phyloP scores from a whole-genome alignment of 2,888 invertebrate genomes.

The Catocala nupta region DNA sequence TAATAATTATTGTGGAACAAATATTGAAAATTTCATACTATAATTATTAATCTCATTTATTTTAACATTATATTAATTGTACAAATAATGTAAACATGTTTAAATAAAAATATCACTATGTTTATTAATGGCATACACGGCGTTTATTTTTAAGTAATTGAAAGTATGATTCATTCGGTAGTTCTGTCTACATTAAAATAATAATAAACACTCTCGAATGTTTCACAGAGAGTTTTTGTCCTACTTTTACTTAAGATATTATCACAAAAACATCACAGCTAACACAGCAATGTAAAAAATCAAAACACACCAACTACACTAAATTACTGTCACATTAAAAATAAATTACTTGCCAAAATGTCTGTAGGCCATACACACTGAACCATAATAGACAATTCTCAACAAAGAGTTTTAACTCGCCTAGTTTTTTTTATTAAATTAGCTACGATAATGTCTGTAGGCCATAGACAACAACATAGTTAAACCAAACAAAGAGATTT shows the following conservation, averaged over 20 bases:
- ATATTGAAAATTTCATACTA: too few relatives aligned
- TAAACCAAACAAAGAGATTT: constrained; percentile 8
- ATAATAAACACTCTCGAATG: constrained; percentile 1
- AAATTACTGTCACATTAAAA: constrained; percentile 16
- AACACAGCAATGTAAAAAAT: constrained; percentile 2
- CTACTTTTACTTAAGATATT: constrained; percentile 6
- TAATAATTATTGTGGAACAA: too few relatives aligned
- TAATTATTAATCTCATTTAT: too few relatives aligned
- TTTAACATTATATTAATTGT: too few relatives aligned
- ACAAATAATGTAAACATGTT: too few relatives aligned
- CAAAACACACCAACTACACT: constrained; percentile 6
- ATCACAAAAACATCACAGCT: not conserved
- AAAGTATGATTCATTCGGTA: constrained; percentile 5
- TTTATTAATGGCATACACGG: too few relatives aligned
- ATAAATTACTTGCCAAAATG: constrained; percentile 12
- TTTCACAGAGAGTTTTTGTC: not conserved
- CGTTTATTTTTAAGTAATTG: not conserved
- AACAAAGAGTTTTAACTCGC: not conserved
- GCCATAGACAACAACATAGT: not conserved
- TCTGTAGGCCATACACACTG: not conserved
- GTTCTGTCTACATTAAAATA: not conserved
- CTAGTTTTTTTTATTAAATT: constrained; percentile 1
- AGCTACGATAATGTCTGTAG: not conserved
- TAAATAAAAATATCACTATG: too few relatives aligned
- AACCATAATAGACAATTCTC: constrained; percentile 11